A percentile compares a stretch with the other conserved stretches of the same genome.
Conservation (phyloP, 2,113 vertebrate species). For the Bos taurus region ARS-UCD2.0 NC_037330.1:33962001-33962500, state of each 20-base stretch:
- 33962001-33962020: slow-evolving; percentile 82
- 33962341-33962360: neutral
- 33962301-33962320: neutral
- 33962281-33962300: neutral
- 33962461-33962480: slow-evolving; percentile 92
- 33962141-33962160: neutral
- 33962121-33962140: neutral
- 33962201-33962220: neutral
- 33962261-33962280: neutral
- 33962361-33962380: neutral
- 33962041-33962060: slow-evolving; percentile 88
- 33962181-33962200: neutral
- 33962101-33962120: neutral
- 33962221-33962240: neutral
- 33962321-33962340: neutral
- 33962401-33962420: neutral
- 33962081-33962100: slow-evolving; percentile 32
- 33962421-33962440: neutral
- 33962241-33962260: neutral
- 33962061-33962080: slow-evolving; percentile 48
- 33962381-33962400: neutral
- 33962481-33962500: slow-evolving; percentile 96
- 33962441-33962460: neutral
- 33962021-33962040: slow-evolving; percentile 89
- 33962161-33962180: neutral